phyloP scores from a whole-genome alignment of 2,113 vertebrate genomes.

The Plestiodon gilberti region DNA sequence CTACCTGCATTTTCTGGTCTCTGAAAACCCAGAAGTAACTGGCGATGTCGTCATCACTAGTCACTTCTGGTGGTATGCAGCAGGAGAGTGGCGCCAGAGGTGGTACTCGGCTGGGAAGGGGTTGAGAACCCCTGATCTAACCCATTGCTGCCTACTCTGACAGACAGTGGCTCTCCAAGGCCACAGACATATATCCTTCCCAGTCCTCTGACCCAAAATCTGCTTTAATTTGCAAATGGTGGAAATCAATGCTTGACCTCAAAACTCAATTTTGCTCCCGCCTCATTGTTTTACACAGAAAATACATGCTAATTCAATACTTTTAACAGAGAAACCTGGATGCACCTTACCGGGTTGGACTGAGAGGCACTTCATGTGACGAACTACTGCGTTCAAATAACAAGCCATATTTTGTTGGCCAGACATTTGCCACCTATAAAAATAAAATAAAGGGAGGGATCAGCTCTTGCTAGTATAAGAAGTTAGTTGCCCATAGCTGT shows the following conservation, averaged over 20 bases:
- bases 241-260: background rate
- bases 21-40: too few species aligned
- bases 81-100: too few species aligned
- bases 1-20: too few species aligned
- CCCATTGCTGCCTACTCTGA: too few species aligned
- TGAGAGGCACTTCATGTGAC: constrained; percentile 82
- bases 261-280: too few species aligned
- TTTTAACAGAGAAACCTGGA: background rate
- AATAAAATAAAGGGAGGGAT: background rate
- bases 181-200: background rate
- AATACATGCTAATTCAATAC: background rate
- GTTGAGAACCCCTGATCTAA: too few species aligned
- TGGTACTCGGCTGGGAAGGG: too few species aligned
- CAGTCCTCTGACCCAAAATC: background rate
- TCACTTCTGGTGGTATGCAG: too few species aligned
- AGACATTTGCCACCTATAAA: constrained; percentile 89
- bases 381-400: constrained; percentile 90
- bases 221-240: background rate
- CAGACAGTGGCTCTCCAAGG: too few species aligned
- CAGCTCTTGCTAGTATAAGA: rapidly evolving
- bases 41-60: too few species aligned
- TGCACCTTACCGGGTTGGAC: constrained; percentile 80
- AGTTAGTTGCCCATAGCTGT: rapidly evolving
- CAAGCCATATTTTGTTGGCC: constrained; percentile 94
- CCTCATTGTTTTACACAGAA: background rate